Evolutionary conservation across 2,113 vertebrate species (phyloP).

Genomic region (Charadrius vociferus): DNA sequence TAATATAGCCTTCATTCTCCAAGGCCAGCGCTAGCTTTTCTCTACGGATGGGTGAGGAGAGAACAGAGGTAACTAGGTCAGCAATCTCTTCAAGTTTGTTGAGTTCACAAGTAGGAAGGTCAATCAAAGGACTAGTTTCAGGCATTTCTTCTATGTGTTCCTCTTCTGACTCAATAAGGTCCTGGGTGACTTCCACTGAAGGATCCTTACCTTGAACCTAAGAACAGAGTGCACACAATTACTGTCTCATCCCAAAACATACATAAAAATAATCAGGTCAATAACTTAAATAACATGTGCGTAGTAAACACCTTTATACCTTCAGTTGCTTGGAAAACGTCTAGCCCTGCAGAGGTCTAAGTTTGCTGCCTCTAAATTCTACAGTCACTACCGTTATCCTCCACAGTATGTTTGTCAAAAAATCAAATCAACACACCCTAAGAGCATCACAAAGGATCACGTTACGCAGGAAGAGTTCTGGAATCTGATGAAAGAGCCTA

Average conservation of each 20-base stretch:
- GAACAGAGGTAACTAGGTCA: constrained; percentile 95
- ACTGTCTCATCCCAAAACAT: background rate
- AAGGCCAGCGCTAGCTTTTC: constrained; percentile 96
- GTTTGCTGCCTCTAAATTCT: background rate
- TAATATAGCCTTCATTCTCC: constrained; percentile 95
- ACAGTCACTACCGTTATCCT: background rate
- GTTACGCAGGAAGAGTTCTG: background rate
- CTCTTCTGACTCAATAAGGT: constrained; percentile 98
- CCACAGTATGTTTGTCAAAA: background rate
- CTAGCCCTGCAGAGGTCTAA: background rate
- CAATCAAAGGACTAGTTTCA: constrained; percentile 92
- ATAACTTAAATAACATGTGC: accelerated
- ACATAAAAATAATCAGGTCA: background rate
- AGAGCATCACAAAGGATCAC: background rate
- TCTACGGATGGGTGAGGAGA: constrained; percentile 95
- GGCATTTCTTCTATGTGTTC: constrained; percentile 97
- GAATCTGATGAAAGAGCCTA: background rate
- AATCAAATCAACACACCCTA: background rate
- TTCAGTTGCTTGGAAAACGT: background rate
- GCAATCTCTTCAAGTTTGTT: constrained; percentile 96
- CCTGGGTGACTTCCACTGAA: constrained; percentile 96
- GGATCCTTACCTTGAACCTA: constrained; percentile 98
- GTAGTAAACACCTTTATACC: background rate
- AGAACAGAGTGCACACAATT: background rate
- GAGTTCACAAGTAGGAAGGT: constrained; percentile 93